These are phyloP conservation scores for Rutilus rutilus DNA, from an alignment of 2,113 vertebrate species.

Conservation along the genomic window DNA sequence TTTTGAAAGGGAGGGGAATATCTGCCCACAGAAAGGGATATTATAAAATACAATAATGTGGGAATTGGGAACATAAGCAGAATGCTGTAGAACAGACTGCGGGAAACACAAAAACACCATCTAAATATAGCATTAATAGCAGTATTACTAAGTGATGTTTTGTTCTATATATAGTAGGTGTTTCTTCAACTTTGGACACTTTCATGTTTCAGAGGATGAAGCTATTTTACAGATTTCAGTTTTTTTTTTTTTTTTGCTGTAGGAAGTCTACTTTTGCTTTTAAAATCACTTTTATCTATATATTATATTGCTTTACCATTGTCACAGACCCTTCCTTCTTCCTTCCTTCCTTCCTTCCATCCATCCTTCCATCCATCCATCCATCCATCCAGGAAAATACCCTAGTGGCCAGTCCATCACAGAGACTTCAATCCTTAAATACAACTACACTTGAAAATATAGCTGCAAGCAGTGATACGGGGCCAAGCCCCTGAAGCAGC, in stretches of 20 bases:
- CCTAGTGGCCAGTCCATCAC: neutral
- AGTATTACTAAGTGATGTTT: neutral
- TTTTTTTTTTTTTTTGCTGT: neutral
- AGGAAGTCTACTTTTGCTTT: neutral
- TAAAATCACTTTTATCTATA: neutral
- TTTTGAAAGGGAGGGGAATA: constrained; percentile 19
- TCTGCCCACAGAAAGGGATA: constrained; percentile 32
- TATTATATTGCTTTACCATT: neutral
- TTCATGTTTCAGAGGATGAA: neutral
- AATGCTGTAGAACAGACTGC: neutral
- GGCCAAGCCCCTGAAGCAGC: too few relatives aligned
- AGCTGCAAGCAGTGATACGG: too few relatives aligned
- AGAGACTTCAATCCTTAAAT: neutral
- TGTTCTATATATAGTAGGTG: neutral
- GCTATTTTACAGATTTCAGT: neutral
- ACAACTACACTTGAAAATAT: neutral
- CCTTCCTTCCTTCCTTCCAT: neutral
- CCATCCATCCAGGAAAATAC: neutral
- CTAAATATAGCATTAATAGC: constrained; percentile 8
- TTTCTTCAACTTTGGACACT: neutral
- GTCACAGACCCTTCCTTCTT: neutral
- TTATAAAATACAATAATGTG: constrained; percentile 32
- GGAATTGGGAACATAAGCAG: neutral
- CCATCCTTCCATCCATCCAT: too few relatives aligned
- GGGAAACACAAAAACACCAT: neutral